These are phyloP conservation scores for Euspilapteryx auroguttella DNA, from an alignment of 2,888 invertebrate species.

Conservation along the genomic window DNA sequence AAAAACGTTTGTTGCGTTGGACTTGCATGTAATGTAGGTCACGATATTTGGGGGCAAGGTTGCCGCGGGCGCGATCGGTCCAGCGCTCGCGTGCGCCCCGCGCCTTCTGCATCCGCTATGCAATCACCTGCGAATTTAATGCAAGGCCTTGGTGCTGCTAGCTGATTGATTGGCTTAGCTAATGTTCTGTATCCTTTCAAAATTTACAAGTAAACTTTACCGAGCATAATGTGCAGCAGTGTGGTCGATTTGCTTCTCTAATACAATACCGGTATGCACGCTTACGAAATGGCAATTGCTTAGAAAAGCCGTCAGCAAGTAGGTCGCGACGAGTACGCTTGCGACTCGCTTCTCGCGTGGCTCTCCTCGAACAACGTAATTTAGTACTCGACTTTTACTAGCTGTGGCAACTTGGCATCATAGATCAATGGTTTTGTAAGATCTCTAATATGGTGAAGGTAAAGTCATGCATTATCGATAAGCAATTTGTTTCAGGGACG, in stretches of 20 bases:
- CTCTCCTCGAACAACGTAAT: constrained; percentile 4
- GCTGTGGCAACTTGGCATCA: too few species aligned
- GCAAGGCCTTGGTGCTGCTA: constrained; percentile 44
- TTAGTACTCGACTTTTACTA: too few species aligned
- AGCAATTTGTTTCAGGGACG: too few species aligned
- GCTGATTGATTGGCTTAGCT: constrained; percentile 36
- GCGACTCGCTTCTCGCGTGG: constrained; percentile 3
- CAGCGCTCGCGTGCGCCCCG: constrained; percentile 27
- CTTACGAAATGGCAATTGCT: constrained; percentile 11
- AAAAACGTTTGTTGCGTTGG: constrained; percentile 46
- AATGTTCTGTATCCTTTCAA: constrained; percentile 39
- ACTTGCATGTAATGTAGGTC: constrained; percentile 45
- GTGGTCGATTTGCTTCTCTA: too few species aligned
- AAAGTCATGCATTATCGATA: too few species aligned
- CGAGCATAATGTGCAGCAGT: too few species aligned
- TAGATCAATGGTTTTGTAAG: too few species aligned
- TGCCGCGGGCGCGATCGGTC: constrained; percentile 15
- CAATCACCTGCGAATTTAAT: constrained; percentile 34
- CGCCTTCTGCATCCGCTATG: constrained; percentile 46
- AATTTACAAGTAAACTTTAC: too few species aligned
- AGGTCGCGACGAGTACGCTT: constrained; percentile 7
- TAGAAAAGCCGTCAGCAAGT: constrained; percentile 7
- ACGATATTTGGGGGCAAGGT: constrained; percentile 55
- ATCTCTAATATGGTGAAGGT: too few species aligned
- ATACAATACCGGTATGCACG: constrained; percentile 3